Evolutionary conservation across 2,113 vertebrate genomes (phyloP).

Genomic region (Dasyurus viverrinus): DNA sequence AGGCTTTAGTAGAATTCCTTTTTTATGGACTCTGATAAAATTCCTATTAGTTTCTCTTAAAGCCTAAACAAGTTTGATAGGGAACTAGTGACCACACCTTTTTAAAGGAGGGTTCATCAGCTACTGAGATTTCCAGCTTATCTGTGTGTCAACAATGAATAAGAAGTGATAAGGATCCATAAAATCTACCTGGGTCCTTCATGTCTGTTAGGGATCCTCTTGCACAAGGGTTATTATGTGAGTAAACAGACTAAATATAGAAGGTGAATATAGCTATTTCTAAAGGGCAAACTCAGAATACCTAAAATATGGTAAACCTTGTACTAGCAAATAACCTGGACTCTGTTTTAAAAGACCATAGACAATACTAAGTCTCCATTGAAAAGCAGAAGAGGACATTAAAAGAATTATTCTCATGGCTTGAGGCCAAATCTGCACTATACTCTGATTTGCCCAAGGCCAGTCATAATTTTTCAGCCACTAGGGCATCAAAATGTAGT

Average conservation of each 20-base stretch:
- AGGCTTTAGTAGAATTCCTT: too few species aligned
- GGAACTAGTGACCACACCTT: too few species aligned
- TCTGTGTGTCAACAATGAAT: neutral
- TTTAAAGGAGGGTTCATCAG: neutral
- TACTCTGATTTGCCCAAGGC: neutral
- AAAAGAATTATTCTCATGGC: neutral
- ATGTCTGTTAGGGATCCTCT: neutral
- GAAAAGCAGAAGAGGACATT: neutral
- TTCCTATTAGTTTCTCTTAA: too few species aligned
- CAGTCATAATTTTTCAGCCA: neutral
- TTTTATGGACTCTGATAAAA: too few species aligned
- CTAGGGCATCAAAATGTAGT: neutral
- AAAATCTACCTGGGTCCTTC: neutral
- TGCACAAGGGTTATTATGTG: neutral
- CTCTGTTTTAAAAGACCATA: neutral
- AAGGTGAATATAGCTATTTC: neutral
- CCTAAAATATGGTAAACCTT: neutral
- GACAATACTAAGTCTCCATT: neutral
- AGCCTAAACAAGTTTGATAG: too few species aligned
- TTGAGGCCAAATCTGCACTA: neutral
- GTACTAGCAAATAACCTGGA: neutral
- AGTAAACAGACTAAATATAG: neutral
- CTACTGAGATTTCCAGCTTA: neutral
- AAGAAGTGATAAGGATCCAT: neutral
- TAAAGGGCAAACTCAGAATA: neutral